Conservation (phyloP, 2,888 invertebrate genomes). For the Junonia oenone region DNA sequence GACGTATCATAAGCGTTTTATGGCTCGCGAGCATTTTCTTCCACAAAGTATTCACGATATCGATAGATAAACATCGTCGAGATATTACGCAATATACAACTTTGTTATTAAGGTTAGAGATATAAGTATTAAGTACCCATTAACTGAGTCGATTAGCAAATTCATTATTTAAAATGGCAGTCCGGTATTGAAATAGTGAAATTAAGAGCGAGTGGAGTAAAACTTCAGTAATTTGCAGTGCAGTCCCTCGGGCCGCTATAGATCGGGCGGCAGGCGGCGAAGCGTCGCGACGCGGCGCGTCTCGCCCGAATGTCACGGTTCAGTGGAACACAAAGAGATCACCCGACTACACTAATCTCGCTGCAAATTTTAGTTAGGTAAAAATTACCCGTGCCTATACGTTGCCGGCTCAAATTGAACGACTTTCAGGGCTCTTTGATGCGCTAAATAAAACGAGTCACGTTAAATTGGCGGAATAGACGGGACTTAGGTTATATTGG, state of each 20-base stretch:
- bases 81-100: background rate
- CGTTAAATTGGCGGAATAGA: constrained; percentile 4
- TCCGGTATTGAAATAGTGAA: constrained; percentile 3
- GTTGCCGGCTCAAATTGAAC: constrained; percentile 26
- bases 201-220: constrained; percentile 11
- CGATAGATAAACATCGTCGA: background rate
- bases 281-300: constrained; percentile 17
- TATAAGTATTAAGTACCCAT: background rate
- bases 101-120: background rate
- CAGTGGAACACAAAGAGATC: constrained; percentile 47
- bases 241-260: constrained; percentile 1
- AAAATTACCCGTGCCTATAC: constrained; percentile 32
- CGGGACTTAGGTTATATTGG: background rate
- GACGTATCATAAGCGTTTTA: constrained; percentile 18
- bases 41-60: constrained; percentile 2
- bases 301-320: constrained; percentile 38
- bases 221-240: constrained; percentile 20
- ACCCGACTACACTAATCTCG: constrained; percentile 37
- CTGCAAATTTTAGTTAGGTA: constrained; percentile 35
- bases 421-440: constrained; percentile 29
- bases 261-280: constrained; percentile 2
- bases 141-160: background rate
- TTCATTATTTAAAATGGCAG: background rate
- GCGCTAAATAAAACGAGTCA: constrained; percentile 8
- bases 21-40: constrained; percentile 12